Evolutionary conservation across 2,113 vertebrate genomes (phyloP), one percentile per base, ranked within the genome.

Genomic region (Leptobrachium leishanense): DNA sequence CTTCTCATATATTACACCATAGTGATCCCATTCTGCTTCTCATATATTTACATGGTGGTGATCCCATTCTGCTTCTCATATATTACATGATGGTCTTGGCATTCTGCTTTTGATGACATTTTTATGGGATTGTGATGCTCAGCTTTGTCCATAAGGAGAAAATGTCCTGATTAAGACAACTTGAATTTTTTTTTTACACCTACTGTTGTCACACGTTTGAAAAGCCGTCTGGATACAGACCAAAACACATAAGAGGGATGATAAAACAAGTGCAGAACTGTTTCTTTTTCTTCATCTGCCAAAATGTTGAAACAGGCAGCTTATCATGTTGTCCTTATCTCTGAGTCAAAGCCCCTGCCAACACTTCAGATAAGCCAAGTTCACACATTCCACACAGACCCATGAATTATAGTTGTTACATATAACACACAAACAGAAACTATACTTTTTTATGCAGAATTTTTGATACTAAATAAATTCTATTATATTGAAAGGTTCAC

Each of bases 321-420:
- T 90, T 91, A 88, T 88, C 83, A 82, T 86, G 73, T 87, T 84
- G 84, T 75, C 86, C 64, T 87, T 87, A 83, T 78, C 69, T 71
- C 63, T 81, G 85, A 89, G 88, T 84, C 77, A 77, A 74, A 81
- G 82, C 71, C 84, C 80, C 88, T 88, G 87, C 84, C 85, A 90
- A 86, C 82, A 85, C 78, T 86, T 69, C 79, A 87, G 88, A 84
- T 86, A 90, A 91, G 83, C 83, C 82, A 86, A 83, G 82, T 76
- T 89, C 76, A 69, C 82, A 87, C 87, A 86, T 85, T 82, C 79
- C 81, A 84, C 73, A 46, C 40, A 74, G 41, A 68, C 55, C 64
- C 75, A 42, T 75, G 77, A 67, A 84, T 54, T 72, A 68, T 59
- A 13, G 55, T 1, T 43, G 2, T 72, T 83, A 74, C 63, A 39